phyloP scores from a whole-genome alignment of 2,113 vertebrate species.

The Megaleporinus macrocephalus region DNA sequence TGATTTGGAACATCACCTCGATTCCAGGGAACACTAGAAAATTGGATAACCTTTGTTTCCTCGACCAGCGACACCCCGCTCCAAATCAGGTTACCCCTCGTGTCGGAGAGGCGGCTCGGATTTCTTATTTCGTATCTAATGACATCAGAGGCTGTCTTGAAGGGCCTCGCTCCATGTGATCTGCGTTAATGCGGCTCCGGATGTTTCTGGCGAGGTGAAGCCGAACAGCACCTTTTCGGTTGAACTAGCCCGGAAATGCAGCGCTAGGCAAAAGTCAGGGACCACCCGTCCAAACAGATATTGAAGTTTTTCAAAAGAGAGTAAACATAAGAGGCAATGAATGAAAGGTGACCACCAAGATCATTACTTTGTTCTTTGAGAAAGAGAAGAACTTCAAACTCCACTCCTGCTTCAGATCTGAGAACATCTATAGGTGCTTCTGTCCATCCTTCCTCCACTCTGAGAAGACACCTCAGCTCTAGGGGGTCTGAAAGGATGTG shows the following conservation, averaged over 20 bases:
- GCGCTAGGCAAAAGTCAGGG: too few species aligned
- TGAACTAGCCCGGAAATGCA: not conserved
- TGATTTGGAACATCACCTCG: constrained; percentile 90
- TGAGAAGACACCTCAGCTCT: too few species aligned
- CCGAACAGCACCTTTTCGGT: not conserved
- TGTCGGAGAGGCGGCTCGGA: constrained; percentile 76
- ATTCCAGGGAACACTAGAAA: constrained; percentile 84
- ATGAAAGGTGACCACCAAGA: too few species aligned
- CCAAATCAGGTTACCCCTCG: constrained; percentile 88
- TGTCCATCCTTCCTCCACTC: too few species aligned
- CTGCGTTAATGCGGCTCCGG: constrained; percentile 72
- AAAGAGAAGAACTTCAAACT: too few species aligned
- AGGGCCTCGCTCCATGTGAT: constrained; percentile 69
- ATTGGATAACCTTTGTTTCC: constrained; percentile 88
- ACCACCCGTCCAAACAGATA: too few species aligned
- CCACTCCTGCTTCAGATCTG: too few species aligned
- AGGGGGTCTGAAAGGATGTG: too few species aligned
- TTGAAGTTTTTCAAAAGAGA: too few species aligned
- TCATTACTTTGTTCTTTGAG: too few species aligned
- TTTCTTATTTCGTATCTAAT: constrained; percentile 80
- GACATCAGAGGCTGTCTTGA: constrained; percentile 75
- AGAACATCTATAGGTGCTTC: too few species aligned
- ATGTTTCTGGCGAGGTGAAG: constrained; percentile 46
- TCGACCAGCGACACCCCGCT: constrained; percentile 74
- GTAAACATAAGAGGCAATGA: too few species aligned